phyloP scores from a whole-genome alignment of 1,140 invertebrate genomes.

The Tenebrio molitor region DNA sequence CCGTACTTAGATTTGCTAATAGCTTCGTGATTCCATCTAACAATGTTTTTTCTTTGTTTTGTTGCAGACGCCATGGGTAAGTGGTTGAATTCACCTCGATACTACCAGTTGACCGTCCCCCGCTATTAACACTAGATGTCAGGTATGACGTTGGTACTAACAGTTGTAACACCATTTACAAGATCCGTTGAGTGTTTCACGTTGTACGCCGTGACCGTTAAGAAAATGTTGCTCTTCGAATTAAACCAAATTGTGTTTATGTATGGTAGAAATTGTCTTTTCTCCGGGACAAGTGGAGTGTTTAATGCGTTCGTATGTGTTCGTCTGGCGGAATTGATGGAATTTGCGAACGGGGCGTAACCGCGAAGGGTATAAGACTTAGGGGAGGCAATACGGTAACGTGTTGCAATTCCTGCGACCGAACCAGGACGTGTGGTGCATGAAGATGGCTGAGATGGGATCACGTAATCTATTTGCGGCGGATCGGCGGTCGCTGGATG shows the following conservation, averaged over 20 bases:
- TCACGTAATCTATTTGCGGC: constrained; percentile 64
- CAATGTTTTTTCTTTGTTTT: constrained; percentile 63
- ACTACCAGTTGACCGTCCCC: constrained; percentile 44
- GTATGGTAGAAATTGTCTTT: constrained; percentile 24
- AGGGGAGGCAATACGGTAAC: constrained; percentile 52
- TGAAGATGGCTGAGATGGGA: constrained; percentile 61
- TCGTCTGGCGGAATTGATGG: constrained; percentile 58
- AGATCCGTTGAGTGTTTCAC: neutral
- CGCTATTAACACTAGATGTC: constrained; percentile 46
- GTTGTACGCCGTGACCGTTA: constrained; percentile 4
- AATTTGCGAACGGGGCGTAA: constrained; percentile 52
- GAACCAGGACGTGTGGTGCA: constrained; percentile 60
- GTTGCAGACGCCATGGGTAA: constrained; percentile 77
- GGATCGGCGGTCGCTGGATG: constrained; percentile 53
- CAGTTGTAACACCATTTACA: neutral
- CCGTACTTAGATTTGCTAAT: neutral
- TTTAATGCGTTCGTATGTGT: constrained; percentile 48
- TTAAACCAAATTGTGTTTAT: constrained; percentile 28
- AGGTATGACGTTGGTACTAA: constrained; percentile 42
- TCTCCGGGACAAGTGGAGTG: constrained; percentile 20
- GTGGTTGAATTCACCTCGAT: constrained; percentile 60
- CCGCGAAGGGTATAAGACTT: constrained; percentile 35
- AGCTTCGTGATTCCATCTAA: constrained; percentile 2
- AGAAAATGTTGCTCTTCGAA: constrained; percentile 18
- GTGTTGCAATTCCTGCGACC: constrained; percentile 62